phyloP scores from a whole-genome alignment of 2,888 invertebrate genomes.

The Halictus ligatus region DNA sequence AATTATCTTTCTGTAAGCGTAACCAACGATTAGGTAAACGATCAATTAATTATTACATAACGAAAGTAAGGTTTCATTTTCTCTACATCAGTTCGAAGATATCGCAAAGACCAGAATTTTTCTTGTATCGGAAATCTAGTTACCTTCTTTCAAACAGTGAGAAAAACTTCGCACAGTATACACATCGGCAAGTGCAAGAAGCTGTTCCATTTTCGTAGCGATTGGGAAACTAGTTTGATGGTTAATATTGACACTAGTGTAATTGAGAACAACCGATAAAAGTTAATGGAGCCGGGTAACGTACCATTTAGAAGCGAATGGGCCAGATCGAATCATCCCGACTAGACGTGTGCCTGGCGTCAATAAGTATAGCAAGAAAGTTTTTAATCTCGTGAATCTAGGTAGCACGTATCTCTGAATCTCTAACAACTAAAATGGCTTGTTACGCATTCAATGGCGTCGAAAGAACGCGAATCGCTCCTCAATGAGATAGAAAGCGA shows the following conservation, averaged over 20 bases:
- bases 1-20: no score
- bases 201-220: neutral
- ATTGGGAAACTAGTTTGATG: neutral
- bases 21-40: no score
- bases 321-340: neutral
- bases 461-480: constrained; percentile 38
- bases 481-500: constrained; percentile 57
- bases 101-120: neutral
- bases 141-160: neutral
- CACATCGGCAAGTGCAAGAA: neutral
- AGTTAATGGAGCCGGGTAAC: neutral
- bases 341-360: neutral
- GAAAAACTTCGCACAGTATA: neutral
- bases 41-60: no score
- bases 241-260: constrained; percentile 5
- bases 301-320: neutral
- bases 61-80: no score
- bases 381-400: neutral
- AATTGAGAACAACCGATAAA: neutral
- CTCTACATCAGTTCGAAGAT: neutral
- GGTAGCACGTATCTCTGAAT: constrained; percentile 10
- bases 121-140: neutral
- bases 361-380: neutral
- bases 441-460: constrained; percentile 21
- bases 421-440: neutral